Base-by-base conservation (phyloP, 2,797 vertebrate genomes). In the Catostomus latipinnis region DNA sequence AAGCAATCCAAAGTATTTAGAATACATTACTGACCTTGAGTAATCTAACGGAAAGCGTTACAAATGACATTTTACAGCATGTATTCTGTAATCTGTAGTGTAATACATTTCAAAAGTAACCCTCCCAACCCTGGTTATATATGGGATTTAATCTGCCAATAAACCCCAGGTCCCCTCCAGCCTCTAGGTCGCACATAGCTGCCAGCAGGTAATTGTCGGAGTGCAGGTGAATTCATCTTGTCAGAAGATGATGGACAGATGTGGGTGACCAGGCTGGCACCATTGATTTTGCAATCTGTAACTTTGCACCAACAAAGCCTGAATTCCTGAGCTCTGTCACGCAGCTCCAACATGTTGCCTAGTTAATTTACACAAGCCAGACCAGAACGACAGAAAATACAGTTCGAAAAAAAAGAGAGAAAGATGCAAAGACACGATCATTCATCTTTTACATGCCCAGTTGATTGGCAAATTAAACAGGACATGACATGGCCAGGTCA, bases 191-290 rank as follows among this genome's bases (percentile, higher is more conserved):
- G 45, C 18, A 22, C 46, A 62, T 53, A 74, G 63, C 54, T 4
- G 6, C 69, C 58, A 67, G 69, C 54, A 62, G 65, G 57, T 81
- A 60, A 81, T 66, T 70, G 65, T 57, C 69, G 78, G 63, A 78
- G 63, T 70, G 58, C 58, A 78, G 65, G 22, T 76, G 62, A 82
- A 82, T 84, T 79, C 52, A 81, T 84, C 76, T 78, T 82, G 76
- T 73, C 71, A 79, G 22, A 72, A 65, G 61, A 43, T 79, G 76
- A 79, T 48, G 50, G 83, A 84, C 83, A 84, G 71, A 72, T 72
- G 22, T 18, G 67, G 67, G 65, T 62, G 65, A 84, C 14, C 34
- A n/a, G 52, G 46, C 75, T 66, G 65, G 61, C 50, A 53, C 18
- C 58, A 81, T 74, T 65, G 71, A 84, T 84, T 78, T 84, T 60